phyloP scores from a whole-genome alignment of 2,113 vertebrate species.

The Lamprotornis superbus region DNA sequence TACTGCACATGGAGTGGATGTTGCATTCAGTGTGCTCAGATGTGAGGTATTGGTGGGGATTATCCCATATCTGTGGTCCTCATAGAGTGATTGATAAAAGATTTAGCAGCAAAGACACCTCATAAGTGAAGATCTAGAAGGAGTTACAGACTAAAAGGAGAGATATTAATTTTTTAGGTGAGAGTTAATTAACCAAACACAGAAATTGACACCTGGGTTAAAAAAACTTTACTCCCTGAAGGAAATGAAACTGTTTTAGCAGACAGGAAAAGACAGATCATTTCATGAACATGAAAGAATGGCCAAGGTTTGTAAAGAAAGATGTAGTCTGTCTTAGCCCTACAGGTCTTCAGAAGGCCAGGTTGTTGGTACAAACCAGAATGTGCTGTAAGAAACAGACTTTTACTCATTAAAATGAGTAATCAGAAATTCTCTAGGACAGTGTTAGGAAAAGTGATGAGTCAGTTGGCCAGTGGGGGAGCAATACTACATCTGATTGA shows the following conservation, averaged over 20 bases:
- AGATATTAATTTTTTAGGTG: background rate
- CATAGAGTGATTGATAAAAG: background rate
- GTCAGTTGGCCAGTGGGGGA: background rate
- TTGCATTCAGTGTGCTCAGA: background rate
- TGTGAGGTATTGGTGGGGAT: background rate
- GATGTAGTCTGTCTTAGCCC: background rate
- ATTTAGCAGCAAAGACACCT: background rate
- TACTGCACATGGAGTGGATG: accelerated
- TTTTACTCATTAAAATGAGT: background rate
- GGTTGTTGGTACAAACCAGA: background rate
- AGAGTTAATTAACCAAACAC: background rate
- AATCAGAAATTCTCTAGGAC: background rate
- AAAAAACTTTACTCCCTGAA: background rate
- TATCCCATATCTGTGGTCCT: background rate
- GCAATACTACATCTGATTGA: background rate
- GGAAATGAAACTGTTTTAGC: background rate
- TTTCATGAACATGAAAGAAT: background rate
- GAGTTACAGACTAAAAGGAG: background rate
- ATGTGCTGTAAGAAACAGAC: background rate
- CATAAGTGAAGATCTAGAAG: background rate
- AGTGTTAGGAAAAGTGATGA: background rate
- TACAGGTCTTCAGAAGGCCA: background rate
- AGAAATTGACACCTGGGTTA: background rate
- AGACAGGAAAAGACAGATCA: background rate
- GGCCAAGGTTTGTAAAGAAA: background rate